These are phyloP conservation scores for Eptesicus fuscus DNA, from an alignment of 2,113 vertebrate species.

Conservation along the genomic window DNA sequence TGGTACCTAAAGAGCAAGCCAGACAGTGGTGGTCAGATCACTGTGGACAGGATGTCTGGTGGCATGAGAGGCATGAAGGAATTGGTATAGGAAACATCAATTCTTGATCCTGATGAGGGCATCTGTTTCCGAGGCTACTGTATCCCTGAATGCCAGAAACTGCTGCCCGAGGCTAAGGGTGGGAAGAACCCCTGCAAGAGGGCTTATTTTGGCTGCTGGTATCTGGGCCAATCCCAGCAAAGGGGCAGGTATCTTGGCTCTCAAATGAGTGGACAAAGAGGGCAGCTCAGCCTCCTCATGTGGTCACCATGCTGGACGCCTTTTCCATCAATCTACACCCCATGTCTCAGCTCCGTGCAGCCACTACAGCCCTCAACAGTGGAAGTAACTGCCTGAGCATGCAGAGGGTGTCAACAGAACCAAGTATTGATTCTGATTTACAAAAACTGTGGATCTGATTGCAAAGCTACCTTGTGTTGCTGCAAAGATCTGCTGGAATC, in stretches of 20 bases:
- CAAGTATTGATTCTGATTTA: constrained; percentile 97
- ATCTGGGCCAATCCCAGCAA: constrained; percentile 92
- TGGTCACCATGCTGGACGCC: constrained; percentile 98
- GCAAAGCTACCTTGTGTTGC: constrained; percentile 97
- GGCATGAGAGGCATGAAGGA: constrained; percentile 99
- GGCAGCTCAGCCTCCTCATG: constrained; percentile 95
- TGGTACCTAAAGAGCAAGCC: constrained; percentile 95
- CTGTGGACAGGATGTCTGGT: constrained; percentile 96
- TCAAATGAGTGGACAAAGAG: constrained; percentile 97
- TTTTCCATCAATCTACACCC: constrained; percentile 97
- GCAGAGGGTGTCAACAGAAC: constrained; percentile 92
- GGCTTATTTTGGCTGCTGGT: constrained; percentile 98
- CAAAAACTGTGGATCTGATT: constrained; percentile 97
- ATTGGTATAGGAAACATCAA: constrained; percentile 95
- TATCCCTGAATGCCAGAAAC: not conserved
- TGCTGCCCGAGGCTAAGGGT: not conserved
- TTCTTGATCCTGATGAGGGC: constrained; percentile 95
- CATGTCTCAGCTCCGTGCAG: constrained; percentile 97
- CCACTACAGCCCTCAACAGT: constrained; percentile 96
- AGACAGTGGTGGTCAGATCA: constrained; percentile 91
- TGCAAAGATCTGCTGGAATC: constrained; percentile 97
- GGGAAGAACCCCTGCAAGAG: constrained; percentile 94
- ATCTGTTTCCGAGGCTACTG: not conserved
- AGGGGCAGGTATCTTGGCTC: constrained; percentile 95
- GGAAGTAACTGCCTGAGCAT: constrained; percentile 92